A percentile compares a stretch with the other conserved stretches of the same genome.
Conservation (phyloP, 2,113 vertebrate genomes). For the Ageneiosus marmoratus region DNA sequence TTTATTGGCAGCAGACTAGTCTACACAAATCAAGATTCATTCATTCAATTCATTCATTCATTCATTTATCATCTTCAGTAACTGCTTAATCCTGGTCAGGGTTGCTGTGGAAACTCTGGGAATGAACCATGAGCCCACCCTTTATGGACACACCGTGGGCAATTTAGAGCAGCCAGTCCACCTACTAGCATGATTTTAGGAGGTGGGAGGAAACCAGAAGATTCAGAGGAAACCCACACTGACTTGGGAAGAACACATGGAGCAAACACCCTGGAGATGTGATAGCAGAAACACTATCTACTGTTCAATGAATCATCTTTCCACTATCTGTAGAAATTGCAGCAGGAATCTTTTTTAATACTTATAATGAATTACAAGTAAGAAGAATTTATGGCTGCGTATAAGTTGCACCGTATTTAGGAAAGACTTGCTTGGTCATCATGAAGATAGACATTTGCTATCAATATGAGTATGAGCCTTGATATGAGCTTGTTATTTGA, state of each 20-base stretch:
- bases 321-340: too few relatives aligned
- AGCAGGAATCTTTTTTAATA: too few relatives aligned
- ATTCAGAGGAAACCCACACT: neutral
- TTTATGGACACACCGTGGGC: neutral
- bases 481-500: too few relatives aligned
- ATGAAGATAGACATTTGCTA: too few relatives aligned
- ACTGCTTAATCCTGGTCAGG: neutral
- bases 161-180: neutral
- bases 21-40: neutral
- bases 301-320: neutral
- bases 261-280: neutral
- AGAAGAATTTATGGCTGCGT: neutral
- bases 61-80: too few relatives aligned
- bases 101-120: neutral
- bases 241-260: neutral
- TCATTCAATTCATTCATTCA: neutral
- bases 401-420: neutral
- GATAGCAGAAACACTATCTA: neutral
- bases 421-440: neutral
- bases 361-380: too few relatives aligned
- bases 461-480: neutral
- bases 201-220: neutral
- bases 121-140: neutral
- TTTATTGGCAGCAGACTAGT: neutral
- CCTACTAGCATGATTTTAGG: neutral